Base-by-base conservation (phyloP, 2,797 vertebrate species). In the Huso huso region DNA sequence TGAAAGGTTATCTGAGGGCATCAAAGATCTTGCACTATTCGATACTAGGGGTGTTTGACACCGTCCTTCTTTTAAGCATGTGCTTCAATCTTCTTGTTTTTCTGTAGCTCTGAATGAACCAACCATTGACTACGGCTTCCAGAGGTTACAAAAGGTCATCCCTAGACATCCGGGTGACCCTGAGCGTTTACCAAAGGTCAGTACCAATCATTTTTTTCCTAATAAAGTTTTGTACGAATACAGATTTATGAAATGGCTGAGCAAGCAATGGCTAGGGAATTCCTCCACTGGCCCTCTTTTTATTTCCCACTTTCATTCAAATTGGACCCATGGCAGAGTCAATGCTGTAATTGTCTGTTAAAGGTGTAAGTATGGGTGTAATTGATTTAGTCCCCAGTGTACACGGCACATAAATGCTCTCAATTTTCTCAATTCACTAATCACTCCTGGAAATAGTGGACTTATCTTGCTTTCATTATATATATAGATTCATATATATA, bases 41-140 rank as follows among this genome's bases (percentile, higher is more conserved):
- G 2, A 4, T 1, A 37, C 23, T 37, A 37, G 2, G 23, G 23
- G 4, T 37, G 23, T 37, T 2, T 37, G 23, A 37, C 23, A 37
- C 4, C 2, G 23, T 37, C 23, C 15, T 18, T 18, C 23, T 37
- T 37, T 37, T 37, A 37, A 37, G 23, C 23, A 37, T 37, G 23
- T 37, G 23, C 23, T 37, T 37, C 23, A 37, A 37, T 73, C 51
- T 78, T 57, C 71, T 23, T 75, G 65, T 72, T 23, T 83, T 76
- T 61, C 86, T 86, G 76, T 80, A 98, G 96, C 96, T 8, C 85
- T 99, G 81, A 99, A 98, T 0, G 96, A 99, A 78, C 96, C 96
- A 69, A 99, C 96, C 86, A 99, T 99, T 61, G 96, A 99, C 87
- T 99, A 99, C 1, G 96, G 96, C 73, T 99, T 99, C 89, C 96